These are phyloP conservation scores for Scartelaos histophorus DNA, from an alignment of 2,113 vertebrate species.

Conservation along the genomic window DNA sequence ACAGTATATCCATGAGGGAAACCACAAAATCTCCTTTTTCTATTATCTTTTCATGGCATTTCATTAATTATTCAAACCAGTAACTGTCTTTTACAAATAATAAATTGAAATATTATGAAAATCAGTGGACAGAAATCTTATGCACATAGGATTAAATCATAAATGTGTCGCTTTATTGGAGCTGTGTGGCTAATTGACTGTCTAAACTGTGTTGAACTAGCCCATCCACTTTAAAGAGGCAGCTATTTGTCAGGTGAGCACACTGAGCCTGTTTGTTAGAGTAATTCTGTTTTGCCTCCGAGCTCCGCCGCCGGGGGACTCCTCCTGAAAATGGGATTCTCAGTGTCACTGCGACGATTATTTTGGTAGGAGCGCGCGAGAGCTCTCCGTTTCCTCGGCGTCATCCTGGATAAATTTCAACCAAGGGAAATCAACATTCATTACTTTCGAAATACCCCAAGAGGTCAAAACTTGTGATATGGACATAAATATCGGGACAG, in stretches of 20 bases:
- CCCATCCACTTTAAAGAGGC: constrained; percentile 3
- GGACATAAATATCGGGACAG: constrained; percentile 22
- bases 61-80: no score
- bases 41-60: not conserved
- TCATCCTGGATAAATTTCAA: constrained; percentile 29
- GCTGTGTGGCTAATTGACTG: not conserved
- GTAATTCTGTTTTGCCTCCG: constrained; percentile 41
- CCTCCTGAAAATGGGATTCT: constrained; percentile 51
- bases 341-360: constrained; percentile 42
- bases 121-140: not conserved
- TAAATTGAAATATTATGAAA: not conserved
- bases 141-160: not conserved
- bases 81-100: not conserved
- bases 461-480: constrained; percentile 10
- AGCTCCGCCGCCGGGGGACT: constrained; percentile 34
- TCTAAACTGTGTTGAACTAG: constrained; percentile 1
- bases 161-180: not conserved
- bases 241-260: constrained; percentile 12
- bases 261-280: constrained; percentile 31
- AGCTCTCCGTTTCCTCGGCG: constrained; percentile 33
- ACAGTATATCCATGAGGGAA: no score
- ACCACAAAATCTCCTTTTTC: no score
- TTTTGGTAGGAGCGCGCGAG: constrained; percentile 22
- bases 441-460: constrained; percentile 35
- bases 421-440: constrained; percentile 28